These are phyloP conservation scores for Glyptemys insculpta DNA, from an alignment of 2,797 vertebrate species.

Conservation along the genomic window DNA sequence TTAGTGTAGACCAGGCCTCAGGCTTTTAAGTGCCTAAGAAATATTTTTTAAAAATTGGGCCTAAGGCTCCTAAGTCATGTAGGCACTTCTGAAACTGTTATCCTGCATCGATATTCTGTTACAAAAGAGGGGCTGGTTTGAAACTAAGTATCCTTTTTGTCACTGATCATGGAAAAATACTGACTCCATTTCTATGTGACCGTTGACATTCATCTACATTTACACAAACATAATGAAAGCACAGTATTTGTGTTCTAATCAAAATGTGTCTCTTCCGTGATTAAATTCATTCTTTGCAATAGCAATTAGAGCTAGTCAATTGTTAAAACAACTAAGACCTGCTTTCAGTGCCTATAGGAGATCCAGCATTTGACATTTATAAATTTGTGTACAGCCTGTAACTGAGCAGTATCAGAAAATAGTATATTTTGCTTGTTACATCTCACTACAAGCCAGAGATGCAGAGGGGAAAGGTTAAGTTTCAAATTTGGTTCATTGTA, in stretches of 20 bases:
- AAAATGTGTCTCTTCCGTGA: conserved; percentile 5
- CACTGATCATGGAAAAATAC: background rate
- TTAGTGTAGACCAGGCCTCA: too few relatives aligned
- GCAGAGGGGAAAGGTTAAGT: background rate
- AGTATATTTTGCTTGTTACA: background rate
- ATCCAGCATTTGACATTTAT: background rate
- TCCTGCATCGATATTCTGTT: background rate
- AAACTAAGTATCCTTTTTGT: background rate
- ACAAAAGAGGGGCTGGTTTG: background rate
- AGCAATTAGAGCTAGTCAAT: background rate
- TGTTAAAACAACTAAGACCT: background rate
- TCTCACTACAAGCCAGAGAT: background rate
- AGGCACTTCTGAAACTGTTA: background rate
- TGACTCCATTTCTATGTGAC: background rate
- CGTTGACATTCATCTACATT: background rate
- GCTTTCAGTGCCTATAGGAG: background rate
- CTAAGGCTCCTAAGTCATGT: background rate
- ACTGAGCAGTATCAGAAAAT: background rate
- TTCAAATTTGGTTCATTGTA: background rate
- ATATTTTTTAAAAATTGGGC: background rate
- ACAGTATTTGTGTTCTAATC: conserved; percentile 22
- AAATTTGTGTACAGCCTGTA: background rate
- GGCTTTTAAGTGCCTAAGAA: background rate
- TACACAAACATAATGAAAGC: background rate
- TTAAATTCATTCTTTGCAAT: background rate